phyloP scores from a whole-genome alignment of 2,113 vertebrate species.

The Excalfactoria chinensis region DNA sequence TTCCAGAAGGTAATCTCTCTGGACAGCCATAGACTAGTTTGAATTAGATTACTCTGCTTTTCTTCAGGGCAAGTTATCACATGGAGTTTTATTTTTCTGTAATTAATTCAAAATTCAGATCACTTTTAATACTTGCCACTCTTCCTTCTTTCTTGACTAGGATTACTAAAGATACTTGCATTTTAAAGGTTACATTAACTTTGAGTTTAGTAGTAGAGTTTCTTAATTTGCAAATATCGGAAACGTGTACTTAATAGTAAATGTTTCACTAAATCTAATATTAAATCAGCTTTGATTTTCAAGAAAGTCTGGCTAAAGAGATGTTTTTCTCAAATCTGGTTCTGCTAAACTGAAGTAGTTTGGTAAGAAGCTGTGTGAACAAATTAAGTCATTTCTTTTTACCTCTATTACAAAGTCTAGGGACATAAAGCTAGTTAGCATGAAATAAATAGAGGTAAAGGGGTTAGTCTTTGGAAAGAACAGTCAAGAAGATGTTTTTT shows the following conservation, averaged over 20 bases:
- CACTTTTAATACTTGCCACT: background rate
- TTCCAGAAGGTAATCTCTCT: conserved; percentile 66
- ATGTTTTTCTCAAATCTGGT: conserved; percentile 17
- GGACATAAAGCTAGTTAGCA: background rate
- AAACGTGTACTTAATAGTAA: conserved; percentile 45
- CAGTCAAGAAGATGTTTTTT: background rate
- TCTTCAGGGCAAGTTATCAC: conserved; percentile 34
- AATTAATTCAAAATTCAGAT: conserved; percentile 55
- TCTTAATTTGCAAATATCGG: conserved; percentile 16
- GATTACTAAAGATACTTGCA: background rate
- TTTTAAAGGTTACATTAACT: background rate
- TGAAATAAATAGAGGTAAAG: background rate
- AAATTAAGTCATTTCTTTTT: background rate
- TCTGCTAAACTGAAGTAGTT: background rate
- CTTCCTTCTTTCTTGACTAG: background rate
- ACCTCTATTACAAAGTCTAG: background rate
- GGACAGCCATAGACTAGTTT: conserved; percentile 41
- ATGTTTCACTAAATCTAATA: too few species aligned
- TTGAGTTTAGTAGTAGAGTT: background rate
- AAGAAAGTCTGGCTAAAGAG: background rate
- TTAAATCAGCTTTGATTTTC: background rate
- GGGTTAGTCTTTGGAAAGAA: background rate
- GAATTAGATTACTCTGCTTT: conserved; percentile 40
- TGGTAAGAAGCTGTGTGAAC: background rate
- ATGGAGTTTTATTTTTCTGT: conserved; percentile 46